Evolutionary conservation across 2,797 vertebrate species (phyloP).

Genomic region (Pempheris klunzingeri): DNA sequence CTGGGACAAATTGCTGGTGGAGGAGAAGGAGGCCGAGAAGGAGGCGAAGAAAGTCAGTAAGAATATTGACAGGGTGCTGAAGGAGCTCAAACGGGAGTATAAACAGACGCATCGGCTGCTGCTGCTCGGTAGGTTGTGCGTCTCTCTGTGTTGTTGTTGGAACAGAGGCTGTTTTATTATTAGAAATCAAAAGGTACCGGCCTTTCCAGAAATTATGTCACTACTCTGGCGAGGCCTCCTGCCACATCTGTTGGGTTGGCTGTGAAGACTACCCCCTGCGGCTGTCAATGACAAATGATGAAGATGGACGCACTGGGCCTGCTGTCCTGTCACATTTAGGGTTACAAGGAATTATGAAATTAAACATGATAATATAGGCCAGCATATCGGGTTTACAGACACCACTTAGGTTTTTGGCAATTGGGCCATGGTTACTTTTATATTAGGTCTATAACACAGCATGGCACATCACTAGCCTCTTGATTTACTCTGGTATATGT

Average conservation of each 20-base stretch:
- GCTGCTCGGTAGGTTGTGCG: conserved; percentile 91
- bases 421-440: conserved; percentile 15
- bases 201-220: conserved; percentile 70
- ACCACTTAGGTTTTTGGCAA: conserved; percentile 22
- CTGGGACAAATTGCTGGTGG: conserved; percentile 91
- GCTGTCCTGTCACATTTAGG: conserved; percentile 21
- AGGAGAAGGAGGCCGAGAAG: conserved; percentile 95
- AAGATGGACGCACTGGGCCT: conserved; percentile 54
- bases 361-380: neutral
- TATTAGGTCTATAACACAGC: no score
- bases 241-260: conserved; percentile 70
- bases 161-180: conserved; percentile 56
- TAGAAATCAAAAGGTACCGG: conserved; percentile 57
- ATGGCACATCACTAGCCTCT: no score
- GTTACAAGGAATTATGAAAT: neutral
- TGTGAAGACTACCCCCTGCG: conserved; percentile 60
- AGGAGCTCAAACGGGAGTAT: conserved; percentile 94
- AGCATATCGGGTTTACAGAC: conserved; percentile 21
- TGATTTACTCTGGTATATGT: neutral
- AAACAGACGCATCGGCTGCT: conserved; percentile 96
- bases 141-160: conserved; percentile 47
- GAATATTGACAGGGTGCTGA: conserved; percentile 92
- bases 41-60: conserved; percentile 95
- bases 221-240: conserved; percentile 66
- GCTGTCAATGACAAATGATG: conserved; percentile 69